Conservation (phyloP, 2,113 vertebrate species). For the Ammodytes marinus region DNA sequence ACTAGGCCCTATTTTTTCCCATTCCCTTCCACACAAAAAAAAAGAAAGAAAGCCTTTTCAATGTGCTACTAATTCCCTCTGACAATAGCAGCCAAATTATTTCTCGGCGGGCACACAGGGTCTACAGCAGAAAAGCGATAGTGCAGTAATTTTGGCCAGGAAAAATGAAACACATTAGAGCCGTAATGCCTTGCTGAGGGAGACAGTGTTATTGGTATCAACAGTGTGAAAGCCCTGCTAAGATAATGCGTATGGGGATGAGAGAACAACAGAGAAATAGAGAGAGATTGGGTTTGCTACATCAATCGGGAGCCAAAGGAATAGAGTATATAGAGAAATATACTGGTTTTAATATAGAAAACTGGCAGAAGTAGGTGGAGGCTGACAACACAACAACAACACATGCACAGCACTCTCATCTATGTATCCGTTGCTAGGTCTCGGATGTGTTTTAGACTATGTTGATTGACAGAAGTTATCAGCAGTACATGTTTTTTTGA, state of each 20-base stretch:
- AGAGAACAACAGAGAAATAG: constrained; percentile 7
- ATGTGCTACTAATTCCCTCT: constrained; percentile 62
- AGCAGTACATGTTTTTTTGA: background rate
- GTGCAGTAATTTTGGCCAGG: constrained; percentile 67
- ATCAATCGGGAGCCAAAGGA: constrained; percentile 13
- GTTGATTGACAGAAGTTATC: background rate
- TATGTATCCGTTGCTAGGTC: constrained; percentile 3
- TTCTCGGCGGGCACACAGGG: constrained; percentile 68
- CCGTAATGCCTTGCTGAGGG: constrained; percentile 66
- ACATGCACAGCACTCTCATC: background rate
- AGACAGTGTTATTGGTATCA: constrained; percentile 74
- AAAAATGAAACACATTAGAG: constrained; percentile 76
- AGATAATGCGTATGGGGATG: constrained; percentile 63
- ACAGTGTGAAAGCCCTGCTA: constrained; percentile 57
- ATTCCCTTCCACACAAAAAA: background rate
- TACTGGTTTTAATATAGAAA: background rate
- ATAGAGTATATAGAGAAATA: background rate
- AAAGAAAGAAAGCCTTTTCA: constrained; percentile 54
- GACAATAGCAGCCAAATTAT: constrained; percentile 74
- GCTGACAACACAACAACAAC: constrained; percentile 5
- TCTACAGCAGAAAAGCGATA: constrained; percentile 64
- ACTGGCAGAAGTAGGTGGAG: constrained; percentile 13
- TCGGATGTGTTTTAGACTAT: background rate
- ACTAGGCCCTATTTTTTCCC: background rate
- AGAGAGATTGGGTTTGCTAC: background rate